Conservation (phyloP, 1,140 invertebrate species). For the Druon quercuslanigerum region DNA sequence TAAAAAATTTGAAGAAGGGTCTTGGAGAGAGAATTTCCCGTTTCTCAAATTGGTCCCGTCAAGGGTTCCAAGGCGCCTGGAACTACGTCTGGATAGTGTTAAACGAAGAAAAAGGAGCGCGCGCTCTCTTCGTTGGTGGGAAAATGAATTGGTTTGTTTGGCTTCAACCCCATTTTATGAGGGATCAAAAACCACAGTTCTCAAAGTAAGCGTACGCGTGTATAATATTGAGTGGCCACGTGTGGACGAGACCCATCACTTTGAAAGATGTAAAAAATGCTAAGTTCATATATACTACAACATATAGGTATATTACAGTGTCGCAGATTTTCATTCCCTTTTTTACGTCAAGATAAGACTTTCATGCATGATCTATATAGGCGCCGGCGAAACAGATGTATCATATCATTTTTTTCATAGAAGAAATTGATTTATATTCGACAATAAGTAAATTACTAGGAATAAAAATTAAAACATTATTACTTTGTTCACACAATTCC, state of each 20-base stretch:
- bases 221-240: constrained; percentile 19
- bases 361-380: too few species aligned
- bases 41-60: constrained; percentile 37
- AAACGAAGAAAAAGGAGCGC: constrained; percentile 53
- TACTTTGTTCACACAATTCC: too few species aligned
- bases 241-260: neutral
- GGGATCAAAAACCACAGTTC: constrained; percentile 38
- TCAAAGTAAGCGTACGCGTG: constrained; percentile 15
- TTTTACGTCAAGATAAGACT: too few species aligned
- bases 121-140: constrained; percentile 52
- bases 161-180: constrained; percentile 44
- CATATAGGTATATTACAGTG: too few species aligned
- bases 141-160: constrained; percentile 67
- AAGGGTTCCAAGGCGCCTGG: constrained; percentile 60
- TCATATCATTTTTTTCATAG: too few species aligned
- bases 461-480: too few species aligned
- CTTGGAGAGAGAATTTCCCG: constrained; percentile 26
- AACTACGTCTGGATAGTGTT: constrained; percentile 69
- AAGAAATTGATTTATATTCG: too few species aligned
- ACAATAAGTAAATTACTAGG: too few species aligned
- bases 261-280: neutral
- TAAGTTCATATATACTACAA: neutral
- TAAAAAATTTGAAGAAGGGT: constrained; percentile 12
- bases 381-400: too few species aligned
- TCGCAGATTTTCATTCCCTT: too few species aligned